Evolutionary conservation across 2,113 vertebrate genomes (phyloP).

Genomic region (Paralichthys olivaceus): DNA sequence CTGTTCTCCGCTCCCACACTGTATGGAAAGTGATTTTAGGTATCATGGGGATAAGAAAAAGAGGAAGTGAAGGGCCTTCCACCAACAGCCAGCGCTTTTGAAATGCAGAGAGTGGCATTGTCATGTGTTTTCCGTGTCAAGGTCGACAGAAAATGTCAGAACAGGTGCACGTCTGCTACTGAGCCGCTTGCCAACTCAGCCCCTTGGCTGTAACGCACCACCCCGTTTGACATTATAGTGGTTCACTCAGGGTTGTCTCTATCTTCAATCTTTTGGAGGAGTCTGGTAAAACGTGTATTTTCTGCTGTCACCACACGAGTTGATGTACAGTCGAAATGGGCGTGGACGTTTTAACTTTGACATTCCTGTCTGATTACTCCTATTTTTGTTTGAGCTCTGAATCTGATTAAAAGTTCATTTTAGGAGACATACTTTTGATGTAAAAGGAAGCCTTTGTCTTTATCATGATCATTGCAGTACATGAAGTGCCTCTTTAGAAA

Average conservation of each 20-base stretch:
- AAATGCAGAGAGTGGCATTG: conserved; percentile 77
- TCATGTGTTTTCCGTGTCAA: conserved; percentile 83
- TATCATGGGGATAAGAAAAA: conserved; percentile 50
- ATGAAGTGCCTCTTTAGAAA: neutral
- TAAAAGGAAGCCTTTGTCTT: neutral
- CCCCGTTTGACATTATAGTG: conserved; percentile 74
- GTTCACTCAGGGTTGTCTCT: conserved; percentile 57
- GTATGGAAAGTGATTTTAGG: conserved; percentile 58
- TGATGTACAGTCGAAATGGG: conserved; percentile 23
- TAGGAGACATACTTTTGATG: neutral
- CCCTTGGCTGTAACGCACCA: conserved; percentile 75
- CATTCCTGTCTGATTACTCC: conserved; percentile 41
- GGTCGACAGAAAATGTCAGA: conserved; percentile 85
- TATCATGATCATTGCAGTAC: neutral
- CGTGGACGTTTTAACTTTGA: conserved; percentile 43
- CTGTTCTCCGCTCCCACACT: neutral
- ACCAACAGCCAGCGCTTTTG: conserved; percentile 62
- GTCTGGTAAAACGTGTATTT: conserved; percentile 46
- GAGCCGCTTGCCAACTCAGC: conserved; percentile 82
- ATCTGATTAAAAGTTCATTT: conserved; percentile 26
- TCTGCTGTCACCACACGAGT: conserved; percentile 8
- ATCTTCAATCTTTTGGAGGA: conserved; percentile 41
- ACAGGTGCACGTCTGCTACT: conserved; percentile 83
- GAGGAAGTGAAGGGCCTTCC: conserved; percentile 46
- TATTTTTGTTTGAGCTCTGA: conserved; percentile 1